Percentiles rank a stretch among this genome's conserved stretches.
phyloP scores from a whole-genome alignment of 1,140 invertebrate species.

The Formica selysi region DNA sequence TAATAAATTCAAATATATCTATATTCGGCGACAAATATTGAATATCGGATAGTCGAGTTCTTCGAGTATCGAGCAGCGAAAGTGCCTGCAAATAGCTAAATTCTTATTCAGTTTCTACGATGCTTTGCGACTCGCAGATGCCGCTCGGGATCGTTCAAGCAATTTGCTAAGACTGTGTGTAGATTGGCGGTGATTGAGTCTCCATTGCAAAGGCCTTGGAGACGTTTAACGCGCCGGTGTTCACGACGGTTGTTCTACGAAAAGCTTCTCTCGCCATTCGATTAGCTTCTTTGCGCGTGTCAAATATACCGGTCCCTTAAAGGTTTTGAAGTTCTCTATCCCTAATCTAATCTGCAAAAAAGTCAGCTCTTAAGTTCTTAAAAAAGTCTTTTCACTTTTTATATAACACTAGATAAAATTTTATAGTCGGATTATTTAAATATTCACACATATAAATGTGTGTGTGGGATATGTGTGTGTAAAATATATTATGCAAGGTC shows the following conservation, averaged over 20 bases:
- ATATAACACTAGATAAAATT: not conserved
- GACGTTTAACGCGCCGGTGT: slow-evolving; percentile 64
- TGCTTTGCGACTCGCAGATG: slow-evolving; percentile 31
- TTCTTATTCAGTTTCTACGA: slow-evolving; percentile 17
- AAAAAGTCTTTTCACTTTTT: not conserved
- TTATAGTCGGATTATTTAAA: not conserved
- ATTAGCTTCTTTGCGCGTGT: slow-evolving; percentile 14
- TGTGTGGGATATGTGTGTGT: no score
- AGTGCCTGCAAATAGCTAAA: not conserved
- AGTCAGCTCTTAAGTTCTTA: not conserved
- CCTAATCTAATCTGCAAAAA: not conserved
- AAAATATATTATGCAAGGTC: not conserved
- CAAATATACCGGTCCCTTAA: not conserved
- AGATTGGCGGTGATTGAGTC: slow-evolving; percentile 81
- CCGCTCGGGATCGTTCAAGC: slow-evolving; percentile 53
- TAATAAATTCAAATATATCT: not conserved
- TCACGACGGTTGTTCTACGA: slow-evolving; percentile 57
- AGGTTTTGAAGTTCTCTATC: not conserved
- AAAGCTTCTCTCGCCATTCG: slow-evolving; percentile 43
- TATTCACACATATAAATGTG: not conserved
- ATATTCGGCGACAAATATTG: not conserved
- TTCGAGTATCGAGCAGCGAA: not conserved
- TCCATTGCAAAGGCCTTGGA: slow-evolving; percentile 82
- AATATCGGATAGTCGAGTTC: not conserved
- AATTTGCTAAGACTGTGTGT: slow-evolving; percentile 76